These are phyloP conservation scores for Sebastes cheni DNA, from an alignment of 2,797 vertebrate species.

Conservation along the genomic window DNA sequence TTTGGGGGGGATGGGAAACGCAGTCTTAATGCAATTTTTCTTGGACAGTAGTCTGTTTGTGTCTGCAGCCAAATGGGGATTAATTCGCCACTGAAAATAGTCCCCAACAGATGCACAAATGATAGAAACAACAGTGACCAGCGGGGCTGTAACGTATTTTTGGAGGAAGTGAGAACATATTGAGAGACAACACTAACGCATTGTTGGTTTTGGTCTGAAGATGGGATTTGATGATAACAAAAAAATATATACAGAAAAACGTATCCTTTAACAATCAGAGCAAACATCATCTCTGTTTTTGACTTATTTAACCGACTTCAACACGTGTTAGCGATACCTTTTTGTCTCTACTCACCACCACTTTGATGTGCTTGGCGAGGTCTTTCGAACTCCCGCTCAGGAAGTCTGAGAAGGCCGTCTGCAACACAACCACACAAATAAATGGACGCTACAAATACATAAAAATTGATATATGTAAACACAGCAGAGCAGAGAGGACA, in stretches of 20 bases:
- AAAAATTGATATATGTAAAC: too few species aligned
- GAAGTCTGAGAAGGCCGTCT: constrained; percentile 98
- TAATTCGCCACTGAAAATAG: too few species aligned
- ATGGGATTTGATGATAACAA: not conserved
- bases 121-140: too few species aligned
- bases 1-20: rapidly evolving
- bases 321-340: too few species aligned
- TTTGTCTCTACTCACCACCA: constrained; percentile 86
- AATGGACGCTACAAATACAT: not conserved
- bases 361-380: constrained; percentile 91
- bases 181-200: too few species aligned
- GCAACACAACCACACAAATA: constrained; percentile 40
- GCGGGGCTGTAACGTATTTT: too few species aligned
- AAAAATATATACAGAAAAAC: not conserved
- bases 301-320: not conserved
- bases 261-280: not conserved
- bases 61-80: too few species aligned
- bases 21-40: too few species aligned
- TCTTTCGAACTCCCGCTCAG: constrained; percentile 95
- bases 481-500: not conserved
- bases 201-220: not conserved
- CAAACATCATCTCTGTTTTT: not conserved
- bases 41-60: too few species aligned
- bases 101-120: too few species aligned
- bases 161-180: too few species aligned